Percentiles rank a stretch among this genome's conserved stretches.
Conservation (phyloP, 2,113 vertebrate species). For the Protobothrops mucrosquamatus region DNA sequence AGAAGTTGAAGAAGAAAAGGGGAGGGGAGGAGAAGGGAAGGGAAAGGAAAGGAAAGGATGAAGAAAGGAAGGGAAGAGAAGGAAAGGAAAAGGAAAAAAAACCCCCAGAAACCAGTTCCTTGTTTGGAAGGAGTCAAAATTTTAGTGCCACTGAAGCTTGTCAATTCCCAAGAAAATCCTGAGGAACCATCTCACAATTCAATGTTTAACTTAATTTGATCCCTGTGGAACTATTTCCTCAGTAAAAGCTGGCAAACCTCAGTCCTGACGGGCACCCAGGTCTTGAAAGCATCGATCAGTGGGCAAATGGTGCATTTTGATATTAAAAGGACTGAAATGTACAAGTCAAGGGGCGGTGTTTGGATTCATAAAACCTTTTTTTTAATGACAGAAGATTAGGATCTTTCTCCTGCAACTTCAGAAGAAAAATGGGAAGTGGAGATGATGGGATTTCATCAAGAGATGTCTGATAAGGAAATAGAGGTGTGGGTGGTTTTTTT, state of each 20-base stretch:
- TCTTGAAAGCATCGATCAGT: slow-evolving; percentile 1
- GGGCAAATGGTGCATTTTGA: slow-evolving; percentile 34
- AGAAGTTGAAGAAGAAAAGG: no score
- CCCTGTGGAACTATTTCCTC: slow-evolving; percentile 38
- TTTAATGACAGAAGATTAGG: neutral
- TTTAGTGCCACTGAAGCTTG: slow-evolving; percentile 44
- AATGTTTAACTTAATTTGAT: slow-evolving; percentile 44
- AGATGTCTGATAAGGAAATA: neutral
- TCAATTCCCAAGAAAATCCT: slow-evolving; percentile 50
- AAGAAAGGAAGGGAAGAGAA: no score
- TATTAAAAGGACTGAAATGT: slow-evolving; percentile 28
- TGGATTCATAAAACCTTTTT: neutral
- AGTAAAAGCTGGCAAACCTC: slow-evolving; percentile 38
- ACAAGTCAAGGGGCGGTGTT: slow-evolving; percentile 13
- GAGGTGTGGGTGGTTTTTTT: fast-evolving
- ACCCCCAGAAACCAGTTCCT: no score
- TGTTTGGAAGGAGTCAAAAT: neutral
- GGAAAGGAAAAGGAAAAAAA: neutral
- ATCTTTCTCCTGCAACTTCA: slow-evolving; percentile 22
- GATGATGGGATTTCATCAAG: neutral
- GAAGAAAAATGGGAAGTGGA: neutral
- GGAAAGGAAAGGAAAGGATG: no score
- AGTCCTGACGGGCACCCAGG: slow-evolving; percentile 37
- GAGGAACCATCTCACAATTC: slow-evolving; percentile 45
- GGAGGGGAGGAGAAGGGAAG: no score